A percentile compares a stretch with the other conserved stretches of the same genome.
These are phyloP conservation scores for Aptenodytes forsteri DNA, from an alignment of 2,113 vertebrate species.

Conservation along the genomic window DNA sequence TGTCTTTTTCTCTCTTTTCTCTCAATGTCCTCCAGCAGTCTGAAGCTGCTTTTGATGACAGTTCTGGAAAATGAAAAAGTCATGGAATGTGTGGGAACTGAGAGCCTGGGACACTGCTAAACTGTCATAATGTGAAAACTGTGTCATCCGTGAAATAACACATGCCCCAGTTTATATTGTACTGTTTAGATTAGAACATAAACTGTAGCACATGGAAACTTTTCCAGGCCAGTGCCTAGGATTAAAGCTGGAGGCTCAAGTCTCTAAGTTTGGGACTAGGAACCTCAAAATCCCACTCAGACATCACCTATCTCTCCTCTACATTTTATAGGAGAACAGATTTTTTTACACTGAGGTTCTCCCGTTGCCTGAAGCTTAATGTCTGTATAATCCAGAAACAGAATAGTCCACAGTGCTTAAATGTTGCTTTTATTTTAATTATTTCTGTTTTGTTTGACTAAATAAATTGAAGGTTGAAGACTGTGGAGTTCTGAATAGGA, in stretches of 20 bases:
- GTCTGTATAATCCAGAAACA: background rate
- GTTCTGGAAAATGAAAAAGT: slow-evolving; percentile 42
- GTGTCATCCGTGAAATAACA: slow-evolving; percentile 57
- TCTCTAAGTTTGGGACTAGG: background rate
- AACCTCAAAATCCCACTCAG: background rate
- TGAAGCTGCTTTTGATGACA: slow-evolving; percentile 12
- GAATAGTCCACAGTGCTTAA: background rate
- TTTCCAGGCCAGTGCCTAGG: slow-evolving; percentile 10
- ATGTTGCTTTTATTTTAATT: background rate
- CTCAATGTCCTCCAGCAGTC: background rate
- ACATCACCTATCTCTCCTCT: background rate
- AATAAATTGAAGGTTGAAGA: background rate
- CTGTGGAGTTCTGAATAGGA: background rate
- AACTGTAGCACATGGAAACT: slow-evolving; percentile 58
- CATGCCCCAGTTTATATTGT: slow-evolving; percentile 37
- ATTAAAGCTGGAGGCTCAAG: background rate
- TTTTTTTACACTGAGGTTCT: background rate
- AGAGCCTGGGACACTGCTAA: slow-evolving; percentile 19
- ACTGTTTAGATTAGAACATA: slow-evolving; percentile 53
- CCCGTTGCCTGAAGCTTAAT: background rate
- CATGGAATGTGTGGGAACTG: slow-evolving; percentile 49
- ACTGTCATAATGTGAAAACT: slow-evolving; percentile 29
- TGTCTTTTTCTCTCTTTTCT: background rate
- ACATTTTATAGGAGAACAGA: background rate
- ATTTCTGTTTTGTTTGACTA: background rate